These are phyloP conservation scores for Pyrrhura leucotis DNA, from an alignment of 2,797 vertebrate genomes.

Conservation along the genomic window DNA sequence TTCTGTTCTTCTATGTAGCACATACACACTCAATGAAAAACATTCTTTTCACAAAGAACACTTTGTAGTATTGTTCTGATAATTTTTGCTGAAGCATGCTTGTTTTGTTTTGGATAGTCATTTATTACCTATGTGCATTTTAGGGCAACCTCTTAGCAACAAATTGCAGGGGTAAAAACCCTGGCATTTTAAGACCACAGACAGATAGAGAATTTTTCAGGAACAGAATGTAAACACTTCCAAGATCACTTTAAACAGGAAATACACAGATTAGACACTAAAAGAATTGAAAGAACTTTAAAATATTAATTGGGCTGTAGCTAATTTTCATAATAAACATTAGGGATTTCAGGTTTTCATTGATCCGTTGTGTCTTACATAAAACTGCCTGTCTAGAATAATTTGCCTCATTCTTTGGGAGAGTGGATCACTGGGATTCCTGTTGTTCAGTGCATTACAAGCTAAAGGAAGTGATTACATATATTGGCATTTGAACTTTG, in stretches of 20 bases:
- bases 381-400: neutral
- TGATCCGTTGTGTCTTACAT: neutral
- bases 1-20: neutral
- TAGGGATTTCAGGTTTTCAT: neutral
- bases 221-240: neutral
- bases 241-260: neutral
- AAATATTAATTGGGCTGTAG: neutral
- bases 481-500: neutral
- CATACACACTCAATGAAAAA: neutral
- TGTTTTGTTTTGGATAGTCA: neutral
- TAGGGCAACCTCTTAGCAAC: neutral
- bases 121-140: neutral
- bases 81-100: neutral
- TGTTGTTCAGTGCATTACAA: neutral
- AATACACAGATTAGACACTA: neutral
- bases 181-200: neutral
- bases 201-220: neutral
- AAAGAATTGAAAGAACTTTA: neutral
- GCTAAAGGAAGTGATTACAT: neutral
- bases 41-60: neutral
- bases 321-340: neutral
- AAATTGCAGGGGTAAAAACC: neutral
- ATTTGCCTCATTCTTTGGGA: neutral
- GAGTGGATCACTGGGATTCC: neutral
- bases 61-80: neutral